These are phyloP conservation scores for Tympanuchus pallidicinctus DNA, from an alignment of 2,113 vertebrate genomes.

Conservation along the genomic window DNA sequence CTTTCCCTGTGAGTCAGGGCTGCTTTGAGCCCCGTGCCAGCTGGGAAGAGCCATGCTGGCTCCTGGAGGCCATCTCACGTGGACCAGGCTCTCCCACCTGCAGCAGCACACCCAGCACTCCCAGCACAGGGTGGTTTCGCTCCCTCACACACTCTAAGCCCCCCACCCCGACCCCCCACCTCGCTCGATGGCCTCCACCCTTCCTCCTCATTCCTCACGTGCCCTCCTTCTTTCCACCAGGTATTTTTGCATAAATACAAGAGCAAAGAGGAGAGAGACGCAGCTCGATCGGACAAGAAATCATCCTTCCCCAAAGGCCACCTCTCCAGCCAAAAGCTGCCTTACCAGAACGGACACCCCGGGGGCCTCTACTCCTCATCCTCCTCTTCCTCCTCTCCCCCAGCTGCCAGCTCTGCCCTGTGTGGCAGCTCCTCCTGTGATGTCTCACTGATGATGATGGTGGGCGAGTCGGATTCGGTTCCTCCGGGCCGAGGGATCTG, in stretches of 20 bases:
- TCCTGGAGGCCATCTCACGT: background rate
- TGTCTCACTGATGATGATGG: slow-evolving; percentile 56
- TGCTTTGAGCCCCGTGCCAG: background rate
- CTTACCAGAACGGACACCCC: slow-evolving; percentile 65
- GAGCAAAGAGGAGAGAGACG: slow-evolving; percentile 55
- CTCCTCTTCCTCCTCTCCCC: background rate
- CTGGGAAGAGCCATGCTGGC: background rate
- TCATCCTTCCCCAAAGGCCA: slow-evolving; percentile 58
- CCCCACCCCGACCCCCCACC: background rate
- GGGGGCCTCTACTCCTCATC: slow-evolving; percentile 44
- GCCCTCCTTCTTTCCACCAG: slow-evolving; percentile 45
- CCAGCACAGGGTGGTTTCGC: background rate
- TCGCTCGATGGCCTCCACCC: background rate
- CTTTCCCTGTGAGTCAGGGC: background rate
- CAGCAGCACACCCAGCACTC: background rate
- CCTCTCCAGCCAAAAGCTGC: slow-evolving; percentile 54
- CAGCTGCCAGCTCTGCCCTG: slow-evolving; percentile 43
- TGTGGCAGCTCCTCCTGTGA: slow-evolving; percentile 76
- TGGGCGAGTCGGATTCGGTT: slow-evolving; percentile 57
- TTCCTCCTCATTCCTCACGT: background rate
- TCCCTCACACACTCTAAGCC: background rate
- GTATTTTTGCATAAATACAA: slow-evolving; percentile 83
- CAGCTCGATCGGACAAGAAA: slow-evolving; percentile 56
- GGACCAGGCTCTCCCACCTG: background rate
- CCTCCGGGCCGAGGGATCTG: slow-evolving; percentile 81